These are phyloP conservation scores for Plagiodera versicolora DNA, from an alignment of 2,888 invertebrate species.

Conservation along the genomic window DNA sequence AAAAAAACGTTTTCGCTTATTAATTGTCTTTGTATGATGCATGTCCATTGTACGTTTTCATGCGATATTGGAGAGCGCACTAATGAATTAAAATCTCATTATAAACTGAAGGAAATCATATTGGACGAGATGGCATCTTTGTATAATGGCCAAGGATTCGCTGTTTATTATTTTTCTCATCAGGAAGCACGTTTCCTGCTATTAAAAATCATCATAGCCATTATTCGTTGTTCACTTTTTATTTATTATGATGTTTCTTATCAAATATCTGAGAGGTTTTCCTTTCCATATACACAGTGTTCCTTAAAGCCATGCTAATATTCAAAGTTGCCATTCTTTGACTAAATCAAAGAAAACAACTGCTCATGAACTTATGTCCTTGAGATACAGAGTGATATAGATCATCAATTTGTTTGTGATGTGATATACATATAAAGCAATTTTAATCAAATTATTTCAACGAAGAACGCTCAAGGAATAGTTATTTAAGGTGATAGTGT, in stretches of 20 bases:
- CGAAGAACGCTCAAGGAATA: too few relatives aligned
- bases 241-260: neutral
- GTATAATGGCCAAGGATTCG: conserved; percentile 13
- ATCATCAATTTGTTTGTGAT: too few relatives aligned
- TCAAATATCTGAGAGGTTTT: neutral
- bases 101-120: conserved; percentile 13
- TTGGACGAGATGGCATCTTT: conserved; percentile 15
- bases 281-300: too few relatives aligned
- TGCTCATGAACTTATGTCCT: too few relatives aligned
- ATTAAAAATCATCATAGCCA: neutral
- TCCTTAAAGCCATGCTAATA: too few relatives aligned
- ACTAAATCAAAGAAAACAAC: too few relatives aligned
- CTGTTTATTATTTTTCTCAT: conserved; percentile 7
- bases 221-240: neutral
- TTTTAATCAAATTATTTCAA: too few relatives aligned
- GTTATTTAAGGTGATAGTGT: too few relatives aligned
- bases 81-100: conserved; percentile 12
- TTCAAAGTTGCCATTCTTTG: too few relatives aligned
- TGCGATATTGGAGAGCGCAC: conserved; percentile 5
- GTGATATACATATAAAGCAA: too few relatives aligned
- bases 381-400: too few relatives aligned
- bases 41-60: conserved; percentile 1
- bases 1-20: neutral
- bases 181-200: conserved; percentile 13
- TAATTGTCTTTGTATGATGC: neutral